These are phyloP conservation scores for Ailuropoda melanoleuca DNA, from an alignment of 2,113 vertebrate genomes.

Conservation along the genomic window DNA sequence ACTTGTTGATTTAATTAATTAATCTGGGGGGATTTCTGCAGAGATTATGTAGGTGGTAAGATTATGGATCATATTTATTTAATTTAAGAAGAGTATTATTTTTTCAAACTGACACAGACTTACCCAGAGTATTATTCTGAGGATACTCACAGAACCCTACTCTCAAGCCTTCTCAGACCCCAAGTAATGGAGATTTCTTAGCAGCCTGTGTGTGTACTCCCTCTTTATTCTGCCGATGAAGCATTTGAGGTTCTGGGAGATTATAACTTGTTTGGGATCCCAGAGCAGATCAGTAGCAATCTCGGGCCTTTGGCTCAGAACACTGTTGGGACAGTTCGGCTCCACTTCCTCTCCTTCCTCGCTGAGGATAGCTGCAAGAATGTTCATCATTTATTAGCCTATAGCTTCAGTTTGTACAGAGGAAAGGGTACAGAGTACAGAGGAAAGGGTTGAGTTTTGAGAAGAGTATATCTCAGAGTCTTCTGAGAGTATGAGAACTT, in stretches of 20 bases:
- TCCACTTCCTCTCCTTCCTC: not conserved
- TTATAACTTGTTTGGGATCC: not conserved
- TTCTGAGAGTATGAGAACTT: not conserved
- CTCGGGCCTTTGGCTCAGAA: not conserved
- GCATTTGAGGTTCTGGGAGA: not conserved
- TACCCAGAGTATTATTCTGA: not conserved
- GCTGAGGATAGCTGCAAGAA: not conserved
- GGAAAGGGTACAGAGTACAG: not conserved
- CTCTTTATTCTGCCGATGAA: not conserved
- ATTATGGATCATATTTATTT: not conserved
- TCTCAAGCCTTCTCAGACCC: not conserved
- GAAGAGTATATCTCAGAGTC: not conserved
- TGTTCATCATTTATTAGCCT: not conserved
- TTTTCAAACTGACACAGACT: not conserved
- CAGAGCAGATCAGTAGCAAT: not conserved
- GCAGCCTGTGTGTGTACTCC: not conserved
- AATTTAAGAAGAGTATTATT: not conserved
- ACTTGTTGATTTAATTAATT: not conserved
- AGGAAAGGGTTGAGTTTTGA: not conserved
- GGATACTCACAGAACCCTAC: not conserved
- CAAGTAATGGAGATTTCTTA: not conserved
- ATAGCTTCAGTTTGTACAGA: not conserved
- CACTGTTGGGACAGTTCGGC: not conserved
- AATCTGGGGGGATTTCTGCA: not conserved
- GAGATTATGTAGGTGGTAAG: not conserved